These are phyloP conservation scores for Misgurnus mizolepis DNA, from an alignment of 2,113 vertebrate genomes.

Conservation along the genomic window DNA sequence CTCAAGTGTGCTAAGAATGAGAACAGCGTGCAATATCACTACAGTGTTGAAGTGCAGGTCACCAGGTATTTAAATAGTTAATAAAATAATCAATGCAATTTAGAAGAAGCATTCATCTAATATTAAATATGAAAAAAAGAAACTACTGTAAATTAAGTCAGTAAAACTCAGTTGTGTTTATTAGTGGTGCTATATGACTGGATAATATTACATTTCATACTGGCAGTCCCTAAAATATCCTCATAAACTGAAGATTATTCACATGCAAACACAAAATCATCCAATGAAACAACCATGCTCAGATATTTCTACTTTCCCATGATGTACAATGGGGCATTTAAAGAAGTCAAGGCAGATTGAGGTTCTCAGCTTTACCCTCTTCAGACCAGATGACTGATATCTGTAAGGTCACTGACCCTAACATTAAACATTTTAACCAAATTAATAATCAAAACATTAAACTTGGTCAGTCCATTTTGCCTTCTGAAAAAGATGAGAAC, in stretches of 20 bases:
- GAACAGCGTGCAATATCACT: constrained; percentile 1
- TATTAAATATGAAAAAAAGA: no score
- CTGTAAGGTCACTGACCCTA: background rate
- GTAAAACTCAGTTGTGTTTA: background rate
- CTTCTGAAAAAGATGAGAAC: constrained; percentile 60
- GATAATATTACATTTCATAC: background rate
- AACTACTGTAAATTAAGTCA: no score
- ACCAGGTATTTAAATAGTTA: background rate
- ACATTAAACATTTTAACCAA: no score
- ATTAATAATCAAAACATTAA: no score
- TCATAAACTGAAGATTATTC: background rate
- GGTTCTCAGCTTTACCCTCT: constrained; percentile 49
- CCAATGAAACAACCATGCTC: constrained; percentile 34
- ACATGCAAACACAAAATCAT: constrained; percentile 33
- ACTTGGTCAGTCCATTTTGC: background rate
- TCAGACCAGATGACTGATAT: constrained; percentile 13
- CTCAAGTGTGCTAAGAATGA: constrained; percentile 12
- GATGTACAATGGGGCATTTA: background rate
- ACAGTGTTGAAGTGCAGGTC: background rate
- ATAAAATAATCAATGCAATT: no score
- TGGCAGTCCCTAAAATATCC: background rate
- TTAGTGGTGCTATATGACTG: background rate
- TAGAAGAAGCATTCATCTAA: no score
- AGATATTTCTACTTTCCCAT: constrained; percentile 18
- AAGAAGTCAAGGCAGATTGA: background rate